A percentile compares a stretch with the other conserved stretches of the same genome.
Conservation (phyloP, 2,797 vertebrate genomes). For the Rhyacichthys aspro region DNA sequence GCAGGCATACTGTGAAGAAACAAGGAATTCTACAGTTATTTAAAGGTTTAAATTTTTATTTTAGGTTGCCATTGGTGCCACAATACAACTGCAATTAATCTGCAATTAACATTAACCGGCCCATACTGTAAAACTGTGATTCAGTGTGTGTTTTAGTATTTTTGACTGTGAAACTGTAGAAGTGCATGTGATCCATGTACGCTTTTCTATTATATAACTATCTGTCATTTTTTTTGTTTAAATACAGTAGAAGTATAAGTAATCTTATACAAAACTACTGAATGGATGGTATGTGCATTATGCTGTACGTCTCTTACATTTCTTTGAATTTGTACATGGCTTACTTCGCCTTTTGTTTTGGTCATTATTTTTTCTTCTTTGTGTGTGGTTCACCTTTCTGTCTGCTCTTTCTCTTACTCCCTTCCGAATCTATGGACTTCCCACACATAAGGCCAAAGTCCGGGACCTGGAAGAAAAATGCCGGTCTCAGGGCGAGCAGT, state of each 20-base stretch:
- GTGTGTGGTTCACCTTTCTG: constrained; percentile 4
- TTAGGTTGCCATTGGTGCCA: too few relatives aligned
- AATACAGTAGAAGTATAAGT: too few relatives aligned
- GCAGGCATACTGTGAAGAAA: too few relatives aligned
- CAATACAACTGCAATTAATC: too few relatives aligned
- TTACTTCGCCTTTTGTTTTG: constrained; percentile 27
- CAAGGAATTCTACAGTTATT: too few relatives aligned
- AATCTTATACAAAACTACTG: constrained; percentile 21
- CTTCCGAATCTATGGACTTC: constrained; percentile 25
- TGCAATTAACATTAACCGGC: too few relatives aligned
- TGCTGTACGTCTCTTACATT: constrained; percentile 18
- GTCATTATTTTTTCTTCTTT: constrained; percentile 8
- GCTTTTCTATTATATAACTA: too few relatives aligned
- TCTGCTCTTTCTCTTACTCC: constrained; percentile 9
- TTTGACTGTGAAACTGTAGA: constrained; percentile 34
- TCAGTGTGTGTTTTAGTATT: constrained; percentile 16
- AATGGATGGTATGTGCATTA: constrained; percentile 17
- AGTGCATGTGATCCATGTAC: constrained; percentile 60
- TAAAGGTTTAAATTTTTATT: too few relatives aligned
- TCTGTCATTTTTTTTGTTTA: too few relatives aligned
- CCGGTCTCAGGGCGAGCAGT: constrained; percentile 94
- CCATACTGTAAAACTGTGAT: too few relatives aligned
- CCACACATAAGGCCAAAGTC: constrained; percentile 89
- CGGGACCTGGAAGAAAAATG: constrained; percentile 97
- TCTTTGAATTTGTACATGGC: constrained; percentile 19